phyloP scores from a whole-genome alignment of 2,797 vertebrate genomes.

The Cottoperca gobio region DNA sequence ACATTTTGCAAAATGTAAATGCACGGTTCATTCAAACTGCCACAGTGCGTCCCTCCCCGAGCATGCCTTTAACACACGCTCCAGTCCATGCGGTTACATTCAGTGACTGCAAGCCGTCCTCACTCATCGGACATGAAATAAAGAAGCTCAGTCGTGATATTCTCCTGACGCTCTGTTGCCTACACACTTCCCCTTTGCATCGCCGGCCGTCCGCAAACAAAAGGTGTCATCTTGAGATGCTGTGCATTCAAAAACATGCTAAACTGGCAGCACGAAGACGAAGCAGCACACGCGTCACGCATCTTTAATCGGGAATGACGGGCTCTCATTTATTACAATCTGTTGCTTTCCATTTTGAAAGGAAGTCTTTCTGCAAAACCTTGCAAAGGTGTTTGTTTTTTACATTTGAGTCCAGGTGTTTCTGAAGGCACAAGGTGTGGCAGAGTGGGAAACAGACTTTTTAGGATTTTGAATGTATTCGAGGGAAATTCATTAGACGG shows the following conservation, averaged over 20 bases:
- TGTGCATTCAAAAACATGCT: constrained; percentile 48
- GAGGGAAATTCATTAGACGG: not conserved
- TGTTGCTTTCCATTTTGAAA: not conserved
- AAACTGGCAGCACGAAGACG: constrained; percentile 26
- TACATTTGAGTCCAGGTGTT: constrained; percentile 2
- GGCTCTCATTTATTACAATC: not conserved
- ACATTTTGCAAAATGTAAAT: constrained; percentile 19
- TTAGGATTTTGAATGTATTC: not conserved
- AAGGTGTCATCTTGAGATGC: not conserved
- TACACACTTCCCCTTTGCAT: not conserved
- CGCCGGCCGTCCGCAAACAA: not conserved
- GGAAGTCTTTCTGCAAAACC: not conserved
- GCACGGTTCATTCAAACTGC: constrained; percentile 11
- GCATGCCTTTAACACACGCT: constrained; percentile 61
- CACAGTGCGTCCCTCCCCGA: constrained; percentile 52
- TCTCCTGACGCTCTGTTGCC: not conserved
- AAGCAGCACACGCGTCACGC: not conserved
- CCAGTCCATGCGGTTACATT: constrained; percentile 63
- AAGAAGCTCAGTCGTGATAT: not conserved
- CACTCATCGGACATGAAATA: too few relatives aligned
- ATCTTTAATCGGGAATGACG: constrained; percentile 8
- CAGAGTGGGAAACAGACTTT: constrained; percentile 14
- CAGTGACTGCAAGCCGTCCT: too few relatives aligned
- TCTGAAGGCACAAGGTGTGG: constrained; percentile 52
- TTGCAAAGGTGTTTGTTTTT: too few relatives aligned